These are phyloP conservation scores for Hafferia zeledoni DNA, from an alignment of 2,797 vertebrate species.

Conservation along the genomic window DNA sequence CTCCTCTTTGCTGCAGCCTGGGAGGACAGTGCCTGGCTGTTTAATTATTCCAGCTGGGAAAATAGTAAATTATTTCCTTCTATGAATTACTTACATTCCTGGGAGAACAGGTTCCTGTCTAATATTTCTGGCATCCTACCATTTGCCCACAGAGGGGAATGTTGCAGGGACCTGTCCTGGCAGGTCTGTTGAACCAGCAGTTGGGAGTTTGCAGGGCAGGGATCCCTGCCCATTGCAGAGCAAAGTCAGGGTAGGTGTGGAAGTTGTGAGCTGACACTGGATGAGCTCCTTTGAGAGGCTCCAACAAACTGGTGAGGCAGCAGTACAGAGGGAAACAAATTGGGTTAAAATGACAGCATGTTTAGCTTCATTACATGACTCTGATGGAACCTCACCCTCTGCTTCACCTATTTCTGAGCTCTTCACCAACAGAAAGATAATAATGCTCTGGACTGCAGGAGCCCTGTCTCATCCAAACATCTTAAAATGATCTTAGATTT, in stretches of 20 bases:
- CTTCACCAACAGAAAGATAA: slow-evolving; percentile 54
- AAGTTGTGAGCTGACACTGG: slow-evolving; percentile 60
- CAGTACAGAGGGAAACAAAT: slow-evolving; percentile 67
- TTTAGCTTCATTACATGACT: slow-evolving; percentile 58
- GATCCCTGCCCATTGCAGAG: slow-evolving; percentile 58
- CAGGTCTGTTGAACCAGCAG: slow-evolving; percentile 76
- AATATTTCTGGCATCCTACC: slow-evolving; percentile 69
- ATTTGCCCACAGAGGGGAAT: slow-evolving; percentile 69
- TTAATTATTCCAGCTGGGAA: slow-evolving; percentile 66
- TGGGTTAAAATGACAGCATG: slow-evolving; percentile 60
- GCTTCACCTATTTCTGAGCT: slow-evolving; percentile 64
- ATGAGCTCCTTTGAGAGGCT: slow-evolving; percentile 65
- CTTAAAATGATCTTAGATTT: slow-evolving; percentile 1
- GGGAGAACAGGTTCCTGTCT: slow-evolving; percentile 82
- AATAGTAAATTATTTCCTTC: slow-evolving; percentile 76
- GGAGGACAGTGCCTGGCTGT: slow-evolving; percentile 35
- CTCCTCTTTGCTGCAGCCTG: background rate
- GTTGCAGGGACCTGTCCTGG: slow-evolving; percentile 76
- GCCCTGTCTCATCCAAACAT: slow-evolving; percentile 54
- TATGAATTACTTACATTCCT: slow-evolving; percentile 77
- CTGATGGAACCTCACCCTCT: slow-evolving; percentile 47
- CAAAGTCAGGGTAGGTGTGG: slow-evolving; percentile 52
- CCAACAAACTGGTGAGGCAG: slow-evolving; percentile 65
- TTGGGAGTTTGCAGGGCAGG: slow-evolving; percentile 73
- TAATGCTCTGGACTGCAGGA: slow-evolving; percentile 49